Percentiles rank a stretch among this genome's conserved stretches.
Evolutionary conservation across 1,140 invertebrate species (phyloP).

Genomic region (Bombus turneri): DNA sequence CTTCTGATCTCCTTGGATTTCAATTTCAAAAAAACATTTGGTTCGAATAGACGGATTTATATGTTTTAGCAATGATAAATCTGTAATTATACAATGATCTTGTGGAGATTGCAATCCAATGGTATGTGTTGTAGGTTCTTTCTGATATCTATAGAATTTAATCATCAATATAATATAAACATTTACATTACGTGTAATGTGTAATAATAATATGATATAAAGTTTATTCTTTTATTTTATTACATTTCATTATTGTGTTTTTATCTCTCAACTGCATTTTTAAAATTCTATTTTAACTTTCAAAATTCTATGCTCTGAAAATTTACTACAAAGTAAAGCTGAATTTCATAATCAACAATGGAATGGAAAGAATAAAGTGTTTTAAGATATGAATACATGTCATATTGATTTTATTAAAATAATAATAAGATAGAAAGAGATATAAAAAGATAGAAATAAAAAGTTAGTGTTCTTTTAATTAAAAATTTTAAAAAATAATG

Average conservation of each 20-base stretch:
- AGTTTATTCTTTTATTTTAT: neutral
- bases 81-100: conserved; percentile 35
- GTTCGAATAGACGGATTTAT: conserved; percentile 51
- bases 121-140: neutral
- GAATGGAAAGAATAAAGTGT: too few relatives aligned
- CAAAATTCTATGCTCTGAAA: too few relatives aligned
- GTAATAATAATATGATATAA: neutral
- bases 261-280: neutral
- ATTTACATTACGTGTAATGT: neutral
- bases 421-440: neutral
- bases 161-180: neutral
- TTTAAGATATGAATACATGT: too few relatives aligned
- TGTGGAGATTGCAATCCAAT: neutral
- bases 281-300: neutral
- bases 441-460: neutral
- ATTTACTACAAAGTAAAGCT: too few relatives aligned
- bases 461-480: neutral
- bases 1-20: conserved; percentile 68
- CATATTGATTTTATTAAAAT: neutral
- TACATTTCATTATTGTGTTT: conserved; percentile 1
- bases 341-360: too few relatives aligned
- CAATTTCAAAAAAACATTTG: conserved; percentile 77
- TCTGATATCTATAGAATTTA: neutral
- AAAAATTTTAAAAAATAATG: neutral
- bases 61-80: conserved; percentile 22